Percentiles rank a stretch among this genome's conserved stretches.
phyloP scores from a whole-genome alignment of 2,113 vertebrate species.

The Anoura caudifer region DNA sequence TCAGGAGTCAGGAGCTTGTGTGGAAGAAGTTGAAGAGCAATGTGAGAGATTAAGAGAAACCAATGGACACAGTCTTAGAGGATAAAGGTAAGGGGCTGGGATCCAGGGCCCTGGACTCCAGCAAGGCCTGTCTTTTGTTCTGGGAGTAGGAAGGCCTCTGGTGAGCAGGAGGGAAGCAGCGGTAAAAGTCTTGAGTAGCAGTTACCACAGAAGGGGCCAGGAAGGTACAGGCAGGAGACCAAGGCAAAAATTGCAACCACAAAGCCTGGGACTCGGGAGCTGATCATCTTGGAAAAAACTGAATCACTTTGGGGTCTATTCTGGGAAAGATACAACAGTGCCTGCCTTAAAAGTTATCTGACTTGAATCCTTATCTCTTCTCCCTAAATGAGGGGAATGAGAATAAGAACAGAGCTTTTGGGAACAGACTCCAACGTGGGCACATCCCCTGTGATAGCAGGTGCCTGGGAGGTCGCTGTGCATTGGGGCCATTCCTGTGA shows the following conservation, averaged over 20 bases:
- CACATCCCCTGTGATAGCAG: neutral
- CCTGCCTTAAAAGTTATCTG: neutral
- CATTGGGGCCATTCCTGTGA: too few relatives aligned
- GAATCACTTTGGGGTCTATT: neutral
- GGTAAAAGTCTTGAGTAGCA: neutral
- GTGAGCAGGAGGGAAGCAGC: neutral
- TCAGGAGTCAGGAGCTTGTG: neutral
- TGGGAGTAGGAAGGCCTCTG: neutral
- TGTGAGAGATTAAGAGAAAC: neutral
- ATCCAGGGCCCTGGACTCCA: neutral
- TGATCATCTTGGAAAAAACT: neutral
- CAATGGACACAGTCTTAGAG: neutral
- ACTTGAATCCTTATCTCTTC: neutral
- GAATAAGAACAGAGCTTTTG: neutral
- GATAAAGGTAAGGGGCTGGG: neutral
- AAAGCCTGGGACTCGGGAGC: neutral
- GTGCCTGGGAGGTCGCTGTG: neutral
- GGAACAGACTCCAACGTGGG: neutral
- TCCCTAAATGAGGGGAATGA: too few relatives aligned
- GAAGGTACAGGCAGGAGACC: neutral
- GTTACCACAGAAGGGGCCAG: neutral
- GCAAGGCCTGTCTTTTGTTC: neutral
- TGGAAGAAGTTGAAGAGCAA: neutral
- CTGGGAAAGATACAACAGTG: neutral
- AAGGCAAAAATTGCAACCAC: neutral